Evolutionary conservation across 2,797 vertebrate genomes (phyloP).

Genomic region (Melanotaenia trifasciata): DNA sequence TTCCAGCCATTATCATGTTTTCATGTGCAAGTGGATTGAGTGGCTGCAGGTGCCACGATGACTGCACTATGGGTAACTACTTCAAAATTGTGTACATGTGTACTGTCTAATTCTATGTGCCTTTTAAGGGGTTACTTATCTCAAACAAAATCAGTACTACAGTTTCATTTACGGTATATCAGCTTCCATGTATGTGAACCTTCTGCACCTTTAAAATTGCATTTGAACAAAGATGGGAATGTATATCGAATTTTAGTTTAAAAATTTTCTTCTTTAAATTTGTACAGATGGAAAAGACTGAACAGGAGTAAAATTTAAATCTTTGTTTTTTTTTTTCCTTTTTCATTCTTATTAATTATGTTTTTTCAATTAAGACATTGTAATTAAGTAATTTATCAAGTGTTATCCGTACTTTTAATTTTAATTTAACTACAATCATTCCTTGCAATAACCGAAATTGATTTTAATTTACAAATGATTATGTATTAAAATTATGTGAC

Average conservation of each 20-base stretch:
- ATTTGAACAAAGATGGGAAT: background rate
- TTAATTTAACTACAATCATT: too few relatives aligned
- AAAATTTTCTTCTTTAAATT: background rate
- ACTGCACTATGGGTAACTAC: too few relatives aligned
- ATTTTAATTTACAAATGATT: background rate
- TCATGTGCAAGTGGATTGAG: too few relatives aligned
- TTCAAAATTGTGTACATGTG: too few relatives aligned
- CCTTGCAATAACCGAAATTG: too few relatives aligned
- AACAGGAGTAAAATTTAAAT: background rate
- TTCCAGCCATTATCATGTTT: too few relatives aligned
- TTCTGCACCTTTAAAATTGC: background rate
- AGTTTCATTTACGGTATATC: too few relatives aligned
- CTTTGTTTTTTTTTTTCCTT: background rate
- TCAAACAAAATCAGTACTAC: too few relatives aligned
- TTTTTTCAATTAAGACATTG: background rate
- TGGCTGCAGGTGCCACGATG: too few relatives aligned
- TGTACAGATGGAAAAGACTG: background rate
- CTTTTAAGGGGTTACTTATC: too few relatives aligned
- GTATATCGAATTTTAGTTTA: background rate
- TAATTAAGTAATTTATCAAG: background rate
- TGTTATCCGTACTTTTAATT: background rate
- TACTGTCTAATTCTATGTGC: too few relatives aligned
- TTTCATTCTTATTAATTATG: background rate
- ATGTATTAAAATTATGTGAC: background rate
- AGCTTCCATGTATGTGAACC: too few relatives aligned